A percentile compares a stretch with the other conserved stretches of the same genome.
phyloP scores from a whole-genome alignment of 2,888 invertebrate genomes.

The Noctua janthe region DNA sequence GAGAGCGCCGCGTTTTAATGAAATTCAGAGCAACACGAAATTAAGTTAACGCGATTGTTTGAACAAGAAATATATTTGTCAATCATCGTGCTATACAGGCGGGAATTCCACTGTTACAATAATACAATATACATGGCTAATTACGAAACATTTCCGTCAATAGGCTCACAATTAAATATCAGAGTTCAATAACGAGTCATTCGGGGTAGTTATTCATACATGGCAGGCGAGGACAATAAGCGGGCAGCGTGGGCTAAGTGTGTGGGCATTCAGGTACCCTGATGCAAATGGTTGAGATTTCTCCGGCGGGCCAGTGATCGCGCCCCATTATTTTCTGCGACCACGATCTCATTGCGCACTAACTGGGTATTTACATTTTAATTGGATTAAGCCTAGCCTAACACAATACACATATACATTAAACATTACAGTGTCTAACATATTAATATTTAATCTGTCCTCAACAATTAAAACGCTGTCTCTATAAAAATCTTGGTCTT shows the following conservation, averaged over 20 bases:
- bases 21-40: slow-evolving; percentile 46
- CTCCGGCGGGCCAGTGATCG: slow-evolving; percentile 71
- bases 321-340: slow-evolving; percentile 76
- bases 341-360: slow-evolving; percentile 78
- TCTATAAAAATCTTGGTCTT: slow-evolving; percentile 11
- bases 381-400: slow-evolving; percentile 72
- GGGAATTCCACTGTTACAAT: slow-evolving; percentile 21
- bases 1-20: slow-evolving; percentile 55
- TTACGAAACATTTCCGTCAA: slow-evolving; percentile 56
- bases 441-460: slow-evolving; percentile 4
- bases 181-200: slow-evolving; percentile 67
- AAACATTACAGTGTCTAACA: neutral
- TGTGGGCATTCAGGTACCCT: slow-evolving; percentile 78
- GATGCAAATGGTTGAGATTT: slow-evolving; percentile 80
- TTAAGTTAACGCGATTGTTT: slow-evolving; percentile 24
- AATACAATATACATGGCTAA: slow-evolving; percentile 18
- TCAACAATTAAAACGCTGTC: slow-evolving; percentile 20
- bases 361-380: slow-evolving; percentile 77
- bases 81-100: slow-evolving; percentile 20
- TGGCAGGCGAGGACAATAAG: slow-evolving; percentile 68
- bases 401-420: neutral
- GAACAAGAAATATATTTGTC: slow-evolving; percentile 42
- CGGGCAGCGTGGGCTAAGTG: slow-evolving; percentile 74
- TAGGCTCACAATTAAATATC: slow-evolving; percentile 58
- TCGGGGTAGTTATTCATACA: slow-evolving; percentile 70